phyloP scores from a whole-genome alignment of 1,140 invertebrate species.

The Lepidurus arcticus region DNA sequence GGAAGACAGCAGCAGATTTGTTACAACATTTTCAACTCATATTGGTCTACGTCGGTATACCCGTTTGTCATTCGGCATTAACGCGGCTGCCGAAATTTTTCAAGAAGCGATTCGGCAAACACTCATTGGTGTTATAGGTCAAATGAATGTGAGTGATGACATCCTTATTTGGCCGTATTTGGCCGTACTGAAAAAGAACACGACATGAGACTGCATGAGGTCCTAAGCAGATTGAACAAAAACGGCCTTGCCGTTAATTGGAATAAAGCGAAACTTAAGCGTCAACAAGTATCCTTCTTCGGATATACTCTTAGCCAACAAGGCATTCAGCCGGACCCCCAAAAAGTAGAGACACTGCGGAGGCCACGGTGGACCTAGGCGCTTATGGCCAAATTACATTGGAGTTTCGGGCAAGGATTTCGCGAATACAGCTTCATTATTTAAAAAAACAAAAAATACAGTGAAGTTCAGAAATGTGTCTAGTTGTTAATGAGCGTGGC shows the following conservation, averaged over 20 bases:
- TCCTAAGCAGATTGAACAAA: slow-evolving; percentile 16
- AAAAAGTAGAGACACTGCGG: slow-evolving; percentile 42
- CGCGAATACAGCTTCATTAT: no score
- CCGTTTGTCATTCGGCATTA: slow-evolving; percentile 44
- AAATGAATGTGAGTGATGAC: slow-evolving; percentile 44
- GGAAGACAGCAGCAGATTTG: slow-evolving; percentile 36
- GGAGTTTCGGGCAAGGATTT: no score
- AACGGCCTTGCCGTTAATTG: slow-evolving; percentile 38
- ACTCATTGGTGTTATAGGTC: slow-evolving; percentile 41
- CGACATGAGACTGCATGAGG: slow-evolving; percentile 24
- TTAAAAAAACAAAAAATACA: no score
- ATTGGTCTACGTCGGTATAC: slow-evolving; percentile 41
- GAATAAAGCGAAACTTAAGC: slow-evolving; percentile 40
- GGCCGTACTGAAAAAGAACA: slow-evolving; percentile 38
- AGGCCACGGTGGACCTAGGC: no score
- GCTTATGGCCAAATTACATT: no score
- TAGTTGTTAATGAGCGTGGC: no score
- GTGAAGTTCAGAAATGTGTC: no score
- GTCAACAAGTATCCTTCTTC: slow-evolving; percentile 41
- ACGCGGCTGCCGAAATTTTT: slow-evolving; percentile 45
- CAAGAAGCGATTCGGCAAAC: slow-evolving; percentile 41
- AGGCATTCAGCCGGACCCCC: slow-evolving; percentile 41
- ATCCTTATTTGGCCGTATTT: slow-evolving; percentile 41
- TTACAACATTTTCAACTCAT: slow-evolving; percentile 44
- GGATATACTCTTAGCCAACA: slow-evolving; percentile 43